These are phyloP conservation scores for Dryomyza anilis DNA, from an alignment of 2,888 invertebrate species.

Conservation along the genomic window DNA sequence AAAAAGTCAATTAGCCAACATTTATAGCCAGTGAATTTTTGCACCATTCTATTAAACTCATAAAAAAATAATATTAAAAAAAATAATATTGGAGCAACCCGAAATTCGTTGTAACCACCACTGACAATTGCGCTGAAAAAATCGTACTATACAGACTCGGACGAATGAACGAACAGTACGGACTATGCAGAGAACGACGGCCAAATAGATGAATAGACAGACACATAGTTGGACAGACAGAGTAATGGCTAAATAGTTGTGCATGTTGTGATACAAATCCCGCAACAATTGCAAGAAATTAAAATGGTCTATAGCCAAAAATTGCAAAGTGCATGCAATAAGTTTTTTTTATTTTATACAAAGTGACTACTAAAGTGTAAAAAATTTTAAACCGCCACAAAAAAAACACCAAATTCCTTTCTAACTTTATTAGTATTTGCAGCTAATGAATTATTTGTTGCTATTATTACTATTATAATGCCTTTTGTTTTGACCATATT, in stretches of 20 bases:
- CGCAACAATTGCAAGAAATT: not conserved
- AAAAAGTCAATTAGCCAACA: conserved; percentile 6
- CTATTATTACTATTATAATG: not conserved
- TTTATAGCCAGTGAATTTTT: conserved; percentile 5
- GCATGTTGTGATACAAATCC: too few species aligned
- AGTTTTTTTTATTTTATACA: not conserved
- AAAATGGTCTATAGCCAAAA: not conserved
- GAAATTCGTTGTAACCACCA: not conserved
- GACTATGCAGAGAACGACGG: not conserved
- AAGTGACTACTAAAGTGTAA: too few species aligned
- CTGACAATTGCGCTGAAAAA: too few species aligned
- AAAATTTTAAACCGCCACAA: too few species aligned
- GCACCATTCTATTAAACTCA: not conserved
- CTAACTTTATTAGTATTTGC: not conserved
- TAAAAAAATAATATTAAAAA: too few species aligned
- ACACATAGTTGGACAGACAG: not conserved
- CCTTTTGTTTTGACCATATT: not conserved
- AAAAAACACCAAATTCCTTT: not conserved
- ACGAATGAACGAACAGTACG: too few species aligned
- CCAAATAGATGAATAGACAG: not conserved
- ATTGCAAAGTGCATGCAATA: not conserved
- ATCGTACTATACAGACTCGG: too few species aligned
- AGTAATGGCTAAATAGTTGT: not conserved
- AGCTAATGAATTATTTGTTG: not conserved
- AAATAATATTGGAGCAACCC: conserved; percentile 5